These are phyloP conservation scores for Hemaris fuciformis DNA, from an alignment of 2,888 invertebrate species.

Conservation along the genomic window DNA sequence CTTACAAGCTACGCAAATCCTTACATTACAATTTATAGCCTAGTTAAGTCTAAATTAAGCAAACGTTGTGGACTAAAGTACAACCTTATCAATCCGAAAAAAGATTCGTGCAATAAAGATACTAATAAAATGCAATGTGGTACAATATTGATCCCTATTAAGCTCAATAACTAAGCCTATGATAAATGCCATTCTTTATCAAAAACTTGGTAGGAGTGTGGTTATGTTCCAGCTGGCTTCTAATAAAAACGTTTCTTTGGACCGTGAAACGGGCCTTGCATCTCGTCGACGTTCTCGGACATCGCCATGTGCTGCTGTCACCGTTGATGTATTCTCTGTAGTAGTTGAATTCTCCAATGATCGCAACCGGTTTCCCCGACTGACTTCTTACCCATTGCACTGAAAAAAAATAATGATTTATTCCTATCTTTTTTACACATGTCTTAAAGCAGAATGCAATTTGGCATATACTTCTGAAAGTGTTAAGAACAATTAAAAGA, in stretches of 20 bases:
- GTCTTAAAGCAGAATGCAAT: too few species aligned
- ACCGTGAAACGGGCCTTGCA: not conserved
- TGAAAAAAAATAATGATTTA: not conserved
- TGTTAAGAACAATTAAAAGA: too few species aligned
- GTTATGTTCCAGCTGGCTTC: not conserved
- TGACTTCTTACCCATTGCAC: slow-evolving; percentile 11
- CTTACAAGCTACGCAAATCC: too few species aligned
- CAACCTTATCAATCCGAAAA: too few species aligned
- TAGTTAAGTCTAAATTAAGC: too few species aligned
- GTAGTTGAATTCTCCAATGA: not conserved
- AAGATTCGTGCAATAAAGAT: too few species aligned
- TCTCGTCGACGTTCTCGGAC: not conserved
- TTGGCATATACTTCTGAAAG: too few species aligned
- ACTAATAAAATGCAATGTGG: too few species aligned
- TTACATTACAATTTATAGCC: too few species aligned
- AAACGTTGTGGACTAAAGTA: too few species aligned
- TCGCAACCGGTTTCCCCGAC: slow-evolving; percentile 6
- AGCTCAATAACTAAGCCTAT: not conserved
- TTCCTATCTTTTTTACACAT: too few species aligned
- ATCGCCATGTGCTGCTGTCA: slow-evolving; percentile 4
- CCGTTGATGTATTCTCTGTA: not conserved
- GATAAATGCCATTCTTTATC: not conserved
- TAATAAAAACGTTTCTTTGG: not conserved
- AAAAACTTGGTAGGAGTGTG: not conserved
- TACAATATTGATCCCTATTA: too few species aligned